phyloP scores from a whole-genome alignment of 2,888 invertebrate species.

The Trichacis sp. region DNA sequence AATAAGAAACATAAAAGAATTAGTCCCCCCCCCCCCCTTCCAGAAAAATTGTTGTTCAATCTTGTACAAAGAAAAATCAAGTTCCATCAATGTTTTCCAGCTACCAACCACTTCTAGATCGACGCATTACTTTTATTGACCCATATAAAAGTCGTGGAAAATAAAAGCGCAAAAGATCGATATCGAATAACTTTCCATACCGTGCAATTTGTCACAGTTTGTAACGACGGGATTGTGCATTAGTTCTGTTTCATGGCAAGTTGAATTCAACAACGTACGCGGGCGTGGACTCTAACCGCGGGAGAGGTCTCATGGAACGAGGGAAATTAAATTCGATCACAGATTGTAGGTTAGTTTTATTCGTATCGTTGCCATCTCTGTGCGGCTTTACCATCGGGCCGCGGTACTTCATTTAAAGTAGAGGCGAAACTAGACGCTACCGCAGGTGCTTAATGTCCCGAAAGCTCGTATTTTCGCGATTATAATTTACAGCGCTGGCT shows the following conservation, averaged over 20 bases:
- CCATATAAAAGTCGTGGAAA: background rate
- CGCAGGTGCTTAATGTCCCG: conserved; percentile 54
- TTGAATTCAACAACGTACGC: background rate
- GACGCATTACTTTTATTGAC: too few species aligned
- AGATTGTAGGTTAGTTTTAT: conserved; percentile 41
- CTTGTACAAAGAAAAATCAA: too few species aligned
- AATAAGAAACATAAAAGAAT: too few species aligned
- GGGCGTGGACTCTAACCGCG: conserved; percentile 8
- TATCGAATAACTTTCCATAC: background rate
- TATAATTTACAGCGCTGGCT: conserved; percentile 50
- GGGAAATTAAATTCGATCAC: conserved; percentile 37
- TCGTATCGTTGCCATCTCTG: conserved; percentile 28
- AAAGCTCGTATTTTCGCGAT: conserved; percentile 56
- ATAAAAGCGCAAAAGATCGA: background rate
- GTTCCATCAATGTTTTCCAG: too few species aligned
- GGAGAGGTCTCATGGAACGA: conserved; percentile 17
- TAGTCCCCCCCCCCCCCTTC: too few species aligned
- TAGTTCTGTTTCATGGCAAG: background rate
- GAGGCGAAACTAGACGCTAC: conserved; percentile 27
- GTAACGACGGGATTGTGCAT: background rate
- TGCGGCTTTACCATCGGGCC: conserved; percentile 22
- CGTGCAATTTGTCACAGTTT: conserved; percentile 1
- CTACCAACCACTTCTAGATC: too few species aligned
- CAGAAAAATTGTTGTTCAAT: too few species aligned
- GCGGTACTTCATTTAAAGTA: conserved; percentile 29